phyloP scores from a whole-genome alignment of 2,113 vertebrate genomes.

The Cacatua alba region DNA sequence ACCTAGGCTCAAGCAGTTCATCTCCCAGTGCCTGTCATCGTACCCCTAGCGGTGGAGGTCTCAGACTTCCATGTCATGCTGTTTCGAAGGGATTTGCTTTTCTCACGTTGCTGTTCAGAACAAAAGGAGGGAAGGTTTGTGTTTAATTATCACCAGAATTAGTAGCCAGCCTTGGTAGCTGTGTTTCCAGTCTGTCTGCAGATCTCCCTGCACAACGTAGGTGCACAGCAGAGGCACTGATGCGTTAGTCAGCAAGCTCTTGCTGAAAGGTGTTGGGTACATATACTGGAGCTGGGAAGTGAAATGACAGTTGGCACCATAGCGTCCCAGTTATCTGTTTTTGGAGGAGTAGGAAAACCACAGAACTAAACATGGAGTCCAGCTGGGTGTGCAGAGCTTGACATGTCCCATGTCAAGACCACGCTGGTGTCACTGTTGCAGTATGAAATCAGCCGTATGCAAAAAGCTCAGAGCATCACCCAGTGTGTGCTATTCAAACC shows the following conservation, averaged over 20 bases:
- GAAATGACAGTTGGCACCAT: not conserved
- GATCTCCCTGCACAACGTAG: not conserved
- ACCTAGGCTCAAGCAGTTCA: not conserved
- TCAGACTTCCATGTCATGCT: not conserved
- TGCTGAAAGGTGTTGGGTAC: not conserved
- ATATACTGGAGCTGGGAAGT: slow-evolving; percentile 8
- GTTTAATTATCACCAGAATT: not conserved
- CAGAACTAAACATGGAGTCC: slow-evolving; percentile 13
- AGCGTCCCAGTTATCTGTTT: slow-evolving; percentile 26
- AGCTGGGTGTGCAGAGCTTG: not conserved
- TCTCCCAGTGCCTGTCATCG: not conserved
- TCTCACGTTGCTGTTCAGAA: not conserved
- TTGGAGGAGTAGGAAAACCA: slow-evolving; percentile 3
- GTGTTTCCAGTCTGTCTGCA: not conserved
- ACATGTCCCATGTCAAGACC: not conserved
- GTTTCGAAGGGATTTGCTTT: not conserved
- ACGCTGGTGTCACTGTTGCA: rapidly evolving
- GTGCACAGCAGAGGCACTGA: not conserved
- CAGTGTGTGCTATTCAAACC: not conserved
- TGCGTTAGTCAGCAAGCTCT: not conserved
- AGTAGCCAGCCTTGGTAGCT: not conserved
- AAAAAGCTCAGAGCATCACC: not conserved
- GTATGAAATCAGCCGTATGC: not conserved
- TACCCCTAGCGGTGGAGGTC: not conserved
- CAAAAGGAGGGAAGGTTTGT: not conserved